Base-by-base conservation (phyloP, 2,797 vertebrate species). In the Rhynchotus rufescens region DNA sequence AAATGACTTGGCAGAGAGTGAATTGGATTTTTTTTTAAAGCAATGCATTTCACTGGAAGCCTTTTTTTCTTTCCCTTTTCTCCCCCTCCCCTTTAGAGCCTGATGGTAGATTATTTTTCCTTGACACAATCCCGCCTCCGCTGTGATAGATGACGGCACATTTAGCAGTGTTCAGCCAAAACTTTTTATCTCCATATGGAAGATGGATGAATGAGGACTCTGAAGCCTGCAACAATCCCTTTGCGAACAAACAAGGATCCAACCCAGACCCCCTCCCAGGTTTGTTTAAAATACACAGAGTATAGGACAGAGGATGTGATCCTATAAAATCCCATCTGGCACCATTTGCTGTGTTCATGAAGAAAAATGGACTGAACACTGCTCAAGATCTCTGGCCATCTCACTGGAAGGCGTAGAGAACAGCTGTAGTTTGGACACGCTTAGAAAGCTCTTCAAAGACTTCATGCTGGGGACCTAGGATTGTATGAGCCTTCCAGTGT, bases 151-250 rank as follows among this genome's bases (percentile, higher is more conserved):
- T 94, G 90, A 96, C 90, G 62, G 93, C 90, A 92, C 86, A 93
- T 90, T 86, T 62, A 96, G 92, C 88, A 90, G 82, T 13, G 87
- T 90, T 94, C 93, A 95, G 90, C 91, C 94, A 87, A 95, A 95
- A 96, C 87, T 95, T 94, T 91, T 95, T 93, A 93, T 96, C 88
- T 95, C 93, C 94, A 96, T 94, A 96, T 95, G 93, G 94, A 96
- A 95, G 90, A 93, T 90, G 84, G 87, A 91, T 95, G 85, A 83
- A 94, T 91, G 64, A 96, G 77, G 89, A 80, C 86, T 92, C 86
- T 83, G 92, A 80, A 92, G 68, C 77, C 88, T 3, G 42, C 80
- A 94, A 75, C 85, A 44, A n/a, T 94, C 90, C 77, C 84, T 93
- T 83, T 52, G 81, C 94, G 87, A 96, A 83, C 85, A 96, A 93